Base-by-base conservation (phyloP, 35 echinoderm and acorn worm genomes). In the Hemicentrotus pulcherrimus region DNA sequence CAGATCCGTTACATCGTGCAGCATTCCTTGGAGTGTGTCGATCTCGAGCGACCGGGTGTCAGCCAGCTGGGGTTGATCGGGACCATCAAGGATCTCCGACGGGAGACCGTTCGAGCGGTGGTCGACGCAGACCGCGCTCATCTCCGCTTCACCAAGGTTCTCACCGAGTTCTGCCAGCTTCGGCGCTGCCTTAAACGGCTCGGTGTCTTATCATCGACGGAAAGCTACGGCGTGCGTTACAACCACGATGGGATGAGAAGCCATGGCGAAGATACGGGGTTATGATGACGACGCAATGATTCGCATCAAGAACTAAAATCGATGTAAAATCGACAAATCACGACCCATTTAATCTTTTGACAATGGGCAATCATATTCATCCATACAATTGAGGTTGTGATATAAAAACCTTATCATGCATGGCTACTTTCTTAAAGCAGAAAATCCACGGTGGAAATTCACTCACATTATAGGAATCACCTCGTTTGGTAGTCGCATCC, bases 41-140 rank as follows among this genome's bases (percentile, higher is more conserved):
- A 93, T n/a, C 45, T 93, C 9, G 24, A 58, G 2, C 30, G 4
- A 11, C n/a, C 91, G 46, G 30, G 48, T 58, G 47, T 93, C 4
- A 93, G 46, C 46, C 45, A 93, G 46, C 91, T 93, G 14, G 91
- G 91, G 19, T n/a, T 93, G 22, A 58, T 93, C 91, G 91, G 46
- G 12, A 58, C 91, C 0, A 93, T 93, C 14, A 93, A 93, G 48
- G 91, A 93, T n/a, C n/a, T 93, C 4, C 46, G 91, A 93, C 91
- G 48, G 8, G 91, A 93, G 19, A 93, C 91, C 30, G 48, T 93
- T 5, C 45, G 91, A 30, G 91, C 91, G 16, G 91, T 93, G 2
- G 91, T 93, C 46, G 91, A 93, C 48, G 91, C 91, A 5, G 91
- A 93, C 91, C 45, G 91, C 16, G 91, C 91, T 58, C 45, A 93